Percentiles rank a stretch among this genome's conserved stretches.
phyloP scores from a whole-genome alignment of 1,140 invertebrate species.

The Tribolium madens region DNA sequence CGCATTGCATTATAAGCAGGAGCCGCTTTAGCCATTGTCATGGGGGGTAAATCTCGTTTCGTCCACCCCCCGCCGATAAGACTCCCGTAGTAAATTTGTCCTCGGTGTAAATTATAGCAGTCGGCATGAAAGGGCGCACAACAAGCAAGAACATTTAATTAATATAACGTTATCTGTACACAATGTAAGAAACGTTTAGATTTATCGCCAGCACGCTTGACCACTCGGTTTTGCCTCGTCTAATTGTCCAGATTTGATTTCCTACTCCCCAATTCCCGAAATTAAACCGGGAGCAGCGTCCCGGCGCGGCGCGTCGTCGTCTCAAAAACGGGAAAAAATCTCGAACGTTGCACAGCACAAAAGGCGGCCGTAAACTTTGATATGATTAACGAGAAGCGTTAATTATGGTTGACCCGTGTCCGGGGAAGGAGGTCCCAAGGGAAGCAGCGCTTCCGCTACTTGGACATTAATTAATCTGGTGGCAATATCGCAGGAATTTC shows the following conservation, averaged over 20 bases:
- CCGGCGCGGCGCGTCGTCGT: too few relatives aligned
- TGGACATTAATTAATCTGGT: conserved; percentile 38
- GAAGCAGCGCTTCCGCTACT: not conserved
- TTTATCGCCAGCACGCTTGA: conserved; percentile 31
- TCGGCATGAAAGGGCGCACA: conserved; percentile 32
- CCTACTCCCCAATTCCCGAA: not conserved
- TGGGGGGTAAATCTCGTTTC: conserved; percentile 15
- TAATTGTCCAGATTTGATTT: conserved; percentile 32
- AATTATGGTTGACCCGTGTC: conserved; percentile 60
- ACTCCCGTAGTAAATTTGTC: conserved; percentile 31
- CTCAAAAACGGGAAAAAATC: not conserved
- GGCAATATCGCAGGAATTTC: conserved; percentile 34
- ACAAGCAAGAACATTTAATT: conserved; percentile 39
- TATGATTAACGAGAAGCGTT: conserved; percentile 62
- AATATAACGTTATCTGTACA: conserved; percentile 37
- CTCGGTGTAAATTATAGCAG: conserved; percentile 14
- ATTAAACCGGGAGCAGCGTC: not conserved
- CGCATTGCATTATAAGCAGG: not conserved
- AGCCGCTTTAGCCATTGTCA: not conserved
- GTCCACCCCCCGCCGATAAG: conserved; percentile 38
- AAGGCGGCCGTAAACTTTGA: conserved; percentile 53
- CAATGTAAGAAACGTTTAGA: conserved; percentile 6
- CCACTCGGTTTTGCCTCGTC: conserved; percentile 20
- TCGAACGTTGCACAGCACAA: conserved; percentile 51
- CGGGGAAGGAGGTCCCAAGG: conserved; percentile 11